A percentile compares a stretch with the other conserved stretches of the same genome.
These are phyloP conservation scores for Microchirus variegatus DNA, from an alignment of 2,797 vertebrate species.

Conservation along the genomic window DNA sequence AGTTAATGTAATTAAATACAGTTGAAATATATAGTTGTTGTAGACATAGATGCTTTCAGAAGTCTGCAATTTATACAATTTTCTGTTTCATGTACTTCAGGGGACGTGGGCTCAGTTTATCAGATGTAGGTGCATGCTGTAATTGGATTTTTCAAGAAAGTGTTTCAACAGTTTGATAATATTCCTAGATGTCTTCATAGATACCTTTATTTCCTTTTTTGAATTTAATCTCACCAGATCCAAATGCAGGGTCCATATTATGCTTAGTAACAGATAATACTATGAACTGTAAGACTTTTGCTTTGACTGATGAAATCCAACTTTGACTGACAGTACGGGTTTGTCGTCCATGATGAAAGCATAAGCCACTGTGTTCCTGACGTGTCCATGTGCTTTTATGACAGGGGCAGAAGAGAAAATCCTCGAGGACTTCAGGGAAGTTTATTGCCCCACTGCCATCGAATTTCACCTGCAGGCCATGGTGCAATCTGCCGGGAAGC, in stretches of 20 bases:
- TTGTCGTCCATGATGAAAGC: too few species aligned
- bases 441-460: constrained; percentile 86
- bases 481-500: constrained; percentile 98
- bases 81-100: constrained; percentile 22
- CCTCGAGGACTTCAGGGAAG: constrained; percentile 96
- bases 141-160: constrained; percentile 22
- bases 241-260: too few species aligned
- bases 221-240: too few species aligned
- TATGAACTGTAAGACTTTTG: too few species aligned
- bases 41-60: not conserved
- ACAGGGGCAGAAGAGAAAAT: constrained; percentile 99
- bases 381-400: constrained; percentile 19
- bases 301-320: too few species aligned
- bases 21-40: constrained; percentile 7
- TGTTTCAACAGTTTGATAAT: constrained; percentile 6
- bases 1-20: constrained; percentile 1
- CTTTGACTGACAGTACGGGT: too few species aligned
- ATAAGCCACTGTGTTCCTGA: not conserved
- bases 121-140: constrained; percentile 11
- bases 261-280: too few species aligned
- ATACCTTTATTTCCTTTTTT: not conserved
- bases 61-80: constrained; percentile 9
- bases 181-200: not conserved
- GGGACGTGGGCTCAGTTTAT: not conserved
- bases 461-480: constrained; percentile 99